A percentile compares a stretch with the other conserved stretches of the same genome.
These are phyloP conservation scores for Limnephilus auricula DNA, from an alignment of 2,888 invertebrate genomes.

Conservation along the genomic window DNA sequence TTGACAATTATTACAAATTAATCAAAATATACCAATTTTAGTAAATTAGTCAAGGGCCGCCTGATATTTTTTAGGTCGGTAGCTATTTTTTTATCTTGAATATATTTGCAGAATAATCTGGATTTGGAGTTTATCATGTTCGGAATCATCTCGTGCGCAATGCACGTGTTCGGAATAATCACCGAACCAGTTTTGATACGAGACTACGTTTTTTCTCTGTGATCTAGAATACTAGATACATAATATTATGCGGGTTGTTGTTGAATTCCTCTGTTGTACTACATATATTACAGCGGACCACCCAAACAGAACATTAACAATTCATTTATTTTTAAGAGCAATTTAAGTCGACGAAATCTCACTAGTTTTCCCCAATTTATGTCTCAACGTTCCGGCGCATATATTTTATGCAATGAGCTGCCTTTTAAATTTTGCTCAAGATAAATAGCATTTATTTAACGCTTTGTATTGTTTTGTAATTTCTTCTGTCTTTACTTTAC, in stretches of 20 bases:
- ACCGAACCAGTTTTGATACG: not conserved
- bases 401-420: not conserved
- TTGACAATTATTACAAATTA: too few relatives aligned
- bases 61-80: too few relatives aligned
- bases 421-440: not conserved
- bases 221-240: not conserved
- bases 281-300: not conserved
- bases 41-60: too few relatives aligned
- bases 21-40: too few relatives aligned
- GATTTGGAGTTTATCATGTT: not conserved
- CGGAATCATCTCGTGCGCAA: not conserved
- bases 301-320: not conserved
- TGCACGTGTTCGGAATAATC: not conserved
- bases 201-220: not conserved
- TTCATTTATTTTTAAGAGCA: not conserved
- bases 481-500: not conserved
- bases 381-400: not conserved
- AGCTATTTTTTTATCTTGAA: too few relatives aligned
- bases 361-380: not conserved
- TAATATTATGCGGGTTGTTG: not conserved
- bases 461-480: not conserved
- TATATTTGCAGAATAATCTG: not conserved
- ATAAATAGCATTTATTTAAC: not conserved
- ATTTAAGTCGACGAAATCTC: not conserved
- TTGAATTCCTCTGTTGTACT: not conserved